phyloP scores from a whole-genome alignment of 2,888 invertebrate genomes.

The Iselma pallidipennis region DNA sequence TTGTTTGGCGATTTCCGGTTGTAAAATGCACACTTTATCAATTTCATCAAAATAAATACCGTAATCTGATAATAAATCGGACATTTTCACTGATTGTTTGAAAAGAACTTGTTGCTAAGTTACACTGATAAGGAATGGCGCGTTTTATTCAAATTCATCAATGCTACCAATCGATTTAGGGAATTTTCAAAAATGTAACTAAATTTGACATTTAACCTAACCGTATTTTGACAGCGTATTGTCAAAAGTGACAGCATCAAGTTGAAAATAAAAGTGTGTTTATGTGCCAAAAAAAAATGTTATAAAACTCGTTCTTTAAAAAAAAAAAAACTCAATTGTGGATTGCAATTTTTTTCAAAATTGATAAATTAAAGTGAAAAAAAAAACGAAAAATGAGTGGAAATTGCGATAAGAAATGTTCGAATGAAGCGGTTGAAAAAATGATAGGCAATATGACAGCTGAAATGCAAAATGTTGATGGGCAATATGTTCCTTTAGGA shows the following conservation, averaged over 20 bases:
- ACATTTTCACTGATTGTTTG: conserved; percentile 58
- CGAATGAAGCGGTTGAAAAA: conserved; percentile 58
- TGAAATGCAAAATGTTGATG: conserved; percentile 62
- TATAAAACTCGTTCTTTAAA: background rate
- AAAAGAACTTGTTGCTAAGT: background rate
- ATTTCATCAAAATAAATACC: conserved; percentile 91
- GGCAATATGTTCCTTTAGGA: conserved; percentile 62
- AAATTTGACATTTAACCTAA: background rate
- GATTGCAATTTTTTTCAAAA: too few species aligned
- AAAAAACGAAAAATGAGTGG: conserved; percentile 45
- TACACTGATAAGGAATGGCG: background rate
- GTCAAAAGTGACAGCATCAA: background rate
- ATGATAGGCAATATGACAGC: conserved; percentile 65
- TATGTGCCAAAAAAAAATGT: conserved; percentile 2
- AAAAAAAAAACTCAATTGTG: too few species aligned
- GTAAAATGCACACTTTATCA: conserved; percentile 76
- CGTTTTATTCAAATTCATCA: background rate
- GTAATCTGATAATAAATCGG: conserved; percentile 71
- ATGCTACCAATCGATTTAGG: background rate
- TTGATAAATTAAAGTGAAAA: background rate
- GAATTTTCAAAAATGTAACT: too few species aligned
- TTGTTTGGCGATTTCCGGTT: conserved; percentile 77
- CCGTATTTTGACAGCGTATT: background rate
- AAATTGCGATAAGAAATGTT: conserved; percentile 42
- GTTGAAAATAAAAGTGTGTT: background rate